Conservation (phyloP, 2,888 invertebrate genomes). For the Hipparchia semele region DNA sequence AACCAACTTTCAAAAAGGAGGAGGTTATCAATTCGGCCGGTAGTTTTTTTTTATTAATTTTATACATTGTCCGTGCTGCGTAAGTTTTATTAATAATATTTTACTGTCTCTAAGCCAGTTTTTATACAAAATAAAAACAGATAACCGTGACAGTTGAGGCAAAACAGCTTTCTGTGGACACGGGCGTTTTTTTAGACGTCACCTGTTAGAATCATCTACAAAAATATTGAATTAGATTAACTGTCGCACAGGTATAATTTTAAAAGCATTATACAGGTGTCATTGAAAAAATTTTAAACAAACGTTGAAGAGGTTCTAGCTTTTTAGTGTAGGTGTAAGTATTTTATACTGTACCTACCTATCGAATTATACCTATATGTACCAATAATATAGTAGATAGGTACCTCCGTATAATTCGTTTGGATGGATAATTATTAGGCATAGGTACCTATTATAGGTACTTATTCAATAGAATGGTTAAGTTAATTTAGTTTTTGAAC, state of each 20-base stretch:
- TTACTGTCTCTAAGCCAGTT: conserved; percentile 18
- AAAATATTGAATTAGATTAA: conserved; percentile 42
- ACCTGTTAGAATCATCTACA: conserved; percentile 63
- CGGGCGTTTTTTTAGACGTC: conserved; percentile 67
- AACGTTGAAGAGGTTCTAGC: background rate
- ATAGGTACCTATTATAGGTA: too few relatives aligned
- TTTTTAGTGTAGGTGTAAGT: background rate
- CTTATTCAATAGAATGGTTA: too few relatives aligned
- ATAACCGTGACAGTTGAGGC: conserved; percentile 75
- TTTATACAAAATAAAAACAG: conserved; percentile 65
- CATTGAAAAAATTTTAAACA: conserved; percentile 2
- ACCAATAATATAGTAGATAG: too few relatives aligned
- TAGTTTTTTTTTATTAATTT: background rate
- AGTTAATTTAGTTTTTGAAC: too few relatives aligned
- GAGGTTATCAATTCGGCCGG: too few relatives aligned
- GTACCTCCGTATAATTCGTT: too few relatives aligned
- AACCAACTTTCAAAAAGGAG: background rate
- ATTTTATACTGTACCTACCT: too few relatives aligned
- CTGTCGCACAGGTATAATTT: conserved; percentile 36
- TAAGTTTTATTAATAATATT: conserved; percentile 28
- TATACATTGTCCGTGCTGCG: conserved; percentile 11
- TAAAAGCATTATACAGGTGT: conserved; percentile 35
- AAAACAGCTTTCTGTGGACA: conserved; percentile 72
- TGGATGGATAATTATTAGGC: too few relatives aligned
- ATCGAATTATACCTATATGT: too few relatives aligned